Conservation (phyloP, 2,797 vertebrate genomes). For the Rousettus madagascariensis region DNA sequence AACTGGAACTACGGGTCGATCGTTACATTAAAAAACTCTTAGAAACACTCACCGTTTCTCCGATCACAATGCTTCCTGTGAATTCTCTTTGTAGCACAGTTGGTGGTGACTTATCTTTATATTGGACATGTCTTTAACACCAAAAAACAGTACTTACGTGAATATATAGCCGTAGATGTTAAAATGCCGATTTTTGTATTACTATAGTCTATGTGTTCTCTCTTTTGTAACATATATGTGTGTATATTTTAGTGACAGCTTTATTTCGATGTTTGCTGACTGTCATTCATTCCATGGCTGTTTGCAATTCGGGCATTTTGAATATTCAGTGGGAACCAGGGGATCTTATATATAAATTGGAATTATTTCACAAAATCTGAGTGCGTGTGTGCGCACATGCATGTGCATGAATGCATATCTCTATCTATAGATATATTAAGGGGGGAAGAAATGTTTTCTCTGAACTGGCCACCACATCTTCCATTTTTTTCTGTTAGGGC, state of each 20-base stretch:
- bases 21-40: not conserved
- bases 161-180: not conserved
- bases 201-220: not conserved
- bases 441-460: not conserved
- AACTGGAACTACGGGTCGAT: not conserved
- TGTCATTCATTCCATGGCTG: not conserved
- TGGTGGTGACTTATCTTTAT: not conserved
- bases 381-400: not conserved
- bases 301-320: not conserved
- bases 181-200: conserved; percentile 20
- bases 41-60: not conserved
- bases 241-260: not conserved
- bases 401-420: too few species aligned
- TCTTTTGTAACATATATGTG: not conserved
- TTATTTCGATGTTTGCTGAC: conserved; percentile 2
- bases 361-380: not conserved
- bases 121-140: not conserved
- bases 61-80: not conserved
- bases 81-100: not conserved
- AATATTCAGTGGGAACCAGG: not conserved
- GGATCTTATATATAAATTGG: not conserved
- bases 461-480: not conserved
- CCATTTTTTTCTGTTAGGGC: not conserved
- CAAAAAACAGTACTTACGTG: not conserved
- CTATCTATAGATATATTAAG: not conserved